Conservation (phyloP, 2,888 invertebrate species). For the Incurvaria masculella region DNA sequence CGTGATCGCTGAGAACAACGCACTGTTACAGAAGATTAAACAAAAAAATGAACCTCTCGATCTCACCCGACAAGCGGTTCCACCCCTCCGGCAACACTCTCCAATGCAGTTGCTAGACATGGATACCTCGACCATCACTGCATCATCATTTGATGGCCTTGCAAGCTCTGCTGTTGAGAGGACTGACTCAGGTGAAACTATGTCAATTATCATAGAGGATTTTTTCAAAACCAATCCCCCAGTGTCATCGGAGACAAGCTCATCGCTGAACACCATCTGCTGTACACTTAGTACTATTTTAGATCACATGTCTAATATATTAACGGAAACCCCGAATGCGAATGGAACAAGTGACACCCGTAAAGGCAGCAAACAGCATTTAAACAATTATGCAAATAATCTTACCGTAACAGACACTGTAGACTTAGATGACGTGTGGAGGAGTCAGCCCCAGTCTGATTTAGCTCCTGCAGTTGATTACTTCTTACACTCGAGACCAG, state of each 20-base stretch:
- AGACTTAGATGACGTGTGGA: background rate
- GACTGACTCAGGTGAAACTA: too few species aligned
- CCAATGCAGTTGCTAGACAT: too few species aligned
- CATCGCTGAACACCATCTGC: background rate
- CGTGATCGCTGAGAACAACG: conserved; percentile 24
- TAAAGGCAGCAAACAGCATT: background rate
- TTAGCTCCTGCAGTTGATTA: too few species aligned
- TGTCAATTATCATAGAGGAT: too few species aligned
- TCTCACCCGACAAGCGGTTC: too few species aligned
- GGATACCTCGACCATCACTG: too few species aligned
- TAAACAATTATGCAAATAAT: background rate
- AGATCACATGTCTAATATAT: background rate
- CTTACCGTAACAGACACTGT: background rate
- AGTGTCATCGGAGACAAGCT: too few species aligned
- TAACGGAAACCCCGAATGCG: background rate
- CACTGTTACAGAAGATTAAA: conserved; percentile 19
- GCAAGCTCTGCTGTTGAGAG: too few species aligned
- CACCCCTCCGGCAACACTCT: too few species aligned
- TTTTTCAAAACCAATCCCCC: too few species aligned
- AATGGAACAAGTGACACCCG: background rate
- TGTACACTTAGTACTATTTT: background rate
- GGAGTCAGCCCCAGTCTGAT: background rate
- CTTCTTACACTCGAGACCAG: too few species aligned
- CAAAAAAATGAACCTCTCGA: conserved; percentile 7
- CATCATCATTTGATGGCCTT: too few species aligned